Evolutionary conservation across 2,888 invertebrate genomes (phyloP).

Genomic region (Aphodius sticticus): DNA sequence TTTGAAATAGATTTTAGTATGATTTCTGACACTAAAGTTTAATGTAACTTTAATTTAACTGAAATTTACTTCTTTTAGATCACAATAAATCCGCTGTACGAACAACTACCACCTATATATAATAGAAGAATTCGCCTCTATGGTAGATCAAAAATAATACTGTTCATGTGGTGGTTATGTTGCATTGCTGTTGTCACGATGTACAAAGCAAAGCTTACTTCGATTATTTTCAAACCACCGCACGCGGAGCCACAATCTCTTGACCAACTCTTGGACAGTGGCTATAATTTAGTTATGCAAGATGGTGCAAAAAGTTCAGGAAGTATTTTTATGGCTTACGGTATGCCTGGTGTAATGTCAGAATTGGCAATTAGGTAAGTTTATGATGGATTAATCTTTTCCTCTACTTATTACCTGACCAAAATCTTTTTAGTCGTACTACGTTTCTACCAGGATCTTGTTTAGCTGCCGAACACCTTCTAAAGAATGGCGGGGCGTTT

Average conservation of each 20-base stretch:
- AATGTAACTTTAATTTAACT: neutral
- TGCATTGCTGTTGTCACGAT: conserved; percentile 40
- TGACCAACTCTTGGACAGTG: conserved; percentile 40
- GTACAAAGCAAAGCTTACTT: conserved; percentile 45
- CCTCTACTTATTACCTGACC: neutral
- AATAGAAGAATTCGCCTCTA: neutral
- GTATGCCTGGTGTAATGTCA: neutral
- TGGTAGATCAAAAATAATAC: conserved; percentile 14
- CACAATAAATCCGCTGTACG: neutral
- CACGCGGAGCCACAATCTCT: conserved; percentile 41
- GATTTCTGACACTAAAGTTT: no score
- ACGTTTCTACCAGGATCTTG: neutral
- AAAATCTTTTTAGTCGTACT: neutral
- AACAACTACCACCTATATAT: neutral
- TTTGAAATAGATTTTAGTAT: no score
- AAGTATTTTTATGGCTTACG: neutral
- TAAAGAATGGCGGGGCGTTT: neutral
- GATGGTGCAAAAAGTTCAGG: conserved; percentile 16
- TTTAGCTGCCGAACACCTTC: neutral
- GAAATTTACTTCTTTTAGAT: neutral
- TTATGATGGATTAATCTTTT: neutral
- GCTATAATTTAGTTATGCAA: conserved; percentile 39
- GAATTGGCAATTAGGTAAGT: neutral
- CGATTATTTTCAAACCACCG: conserved; percentile 42
- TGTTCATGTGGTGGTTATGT: conserved; percentile 40